Evolutionary conservation across 2,113 vertebrate species (phyloP), one percentile per base, ranked within the genome.

Genomic region (Rattus rattus): DNA sequence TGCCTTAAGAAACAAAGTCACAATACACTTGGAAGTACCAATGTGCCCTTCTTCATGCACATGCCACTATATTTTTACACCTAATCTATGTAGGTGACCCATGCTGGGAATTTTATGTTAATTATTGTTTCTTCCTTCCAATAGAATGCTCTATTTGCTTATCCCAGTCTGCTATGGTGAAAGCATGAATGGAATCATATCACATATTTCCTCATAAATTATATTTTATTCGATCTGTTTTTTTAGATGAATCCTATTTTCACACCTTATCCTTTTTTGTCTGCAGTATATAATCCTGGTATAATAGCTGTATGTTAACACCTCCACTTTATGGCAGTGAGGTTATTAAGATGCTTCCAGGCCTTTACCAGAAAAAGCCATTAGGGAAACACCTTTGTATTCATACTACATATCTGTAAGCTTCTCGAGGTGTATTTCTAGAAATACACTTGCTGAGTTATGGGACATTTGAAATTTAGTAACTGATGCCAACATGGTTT

Each of bases 1-100:
- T 47, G 47, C 8, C 2, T 92, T 96, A 93, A 80, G n/a, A 79
- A 88, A 83, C 22, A 79, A 43, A 88, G 69, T n/a, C 43, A 86
- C 36, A 89, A 56, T 90, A 56, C 33, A 52, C 65, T 20, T 30
- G 43, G 75, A 80, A 20, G 1, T 65, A 12, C 14, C 19, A n/a
- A 0, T 73, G 30, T 30, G 11, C 2, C 16, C 2, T 28, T 73
- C 56, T 22, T 28, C 43, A 28, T 14, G 3, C 43, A 4, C 11
- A 39, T 65, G 47, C 43, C 11, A 9, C 72, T n/a, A 52, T 26
- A 20, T 39, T n/a, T n/a, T 16, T 16, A 28, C 52, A 72, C 17
- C 19, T 54, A 76, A 52, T 19, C 13, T 92, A 17, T 39, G 56
- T n/a, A 94, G 36, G 3, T 73, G 65, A 61, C 13, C 7, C 70